Conservation (phyloP, 2,113 vertebrate species). For the Rutilus rutilus region DNA sequence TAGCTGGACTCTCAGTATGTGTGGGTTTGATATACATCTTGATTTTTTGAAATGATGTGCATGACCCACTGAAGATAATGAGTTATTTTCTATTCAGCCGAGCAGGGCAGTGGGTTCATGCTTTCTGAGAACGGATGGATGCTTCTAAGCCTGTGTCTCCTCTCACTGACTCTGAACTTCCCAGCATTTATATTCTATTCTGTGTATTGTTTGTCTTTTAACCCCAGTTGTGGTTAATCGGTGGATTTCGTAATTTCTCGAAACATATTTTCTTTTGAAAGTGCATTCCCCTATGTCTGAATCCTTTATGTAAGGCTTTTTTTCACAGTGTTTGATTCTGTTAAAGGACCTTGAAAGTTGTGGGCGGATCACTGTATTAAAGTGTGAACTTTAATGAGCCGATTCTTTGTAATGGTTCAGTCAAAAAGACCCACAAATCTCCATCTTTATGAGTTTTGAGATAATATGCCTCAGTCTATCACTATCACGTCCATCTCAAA, state of each 20-base stretch:
- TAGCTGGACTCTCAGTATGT: conserved; percentile 24
- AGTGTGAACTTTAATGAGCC: not conserved
- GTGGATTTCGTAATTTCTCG: not conserved
- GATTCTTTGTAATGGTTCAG: not conserved
- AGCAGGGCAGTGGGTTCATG: conserved; percentile 24
- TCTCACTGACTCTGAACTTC: not conserved
- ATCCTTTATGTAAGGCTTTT: not conserved
- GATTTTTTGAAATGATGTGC: conserved; percentile 34
- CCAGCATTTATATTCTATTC: not conserved
- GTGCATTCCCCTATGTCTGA: not conserved
- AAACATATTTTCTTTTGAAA: not conserved
- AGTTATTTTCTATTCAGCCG: not conserved
- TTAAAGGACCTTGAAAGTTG: not conserved
- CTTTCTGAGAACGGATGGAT: conserved; percentile 3
- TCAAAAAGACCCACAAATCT: not conserved
- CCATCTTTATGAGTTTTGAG: not conserved
- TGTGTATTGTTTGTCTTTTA: not conserved
- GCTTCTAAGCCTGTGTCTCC: not conserved
- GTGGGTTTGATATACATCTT: conserved; percentile 49
- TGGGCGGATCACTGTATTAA: not conserved
- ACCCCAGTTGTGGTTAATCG: not conserved
- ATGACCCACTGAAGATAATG: conserved; percentile 39
- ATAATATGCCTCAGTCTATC: not conserved
- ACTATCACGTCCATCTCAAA: not conserved
- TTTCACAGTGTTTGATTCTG: not conserved